Conservation (phyloP, 2,113 vertebrate genomes). For the Gopherus flavomarginatus region DNA sequence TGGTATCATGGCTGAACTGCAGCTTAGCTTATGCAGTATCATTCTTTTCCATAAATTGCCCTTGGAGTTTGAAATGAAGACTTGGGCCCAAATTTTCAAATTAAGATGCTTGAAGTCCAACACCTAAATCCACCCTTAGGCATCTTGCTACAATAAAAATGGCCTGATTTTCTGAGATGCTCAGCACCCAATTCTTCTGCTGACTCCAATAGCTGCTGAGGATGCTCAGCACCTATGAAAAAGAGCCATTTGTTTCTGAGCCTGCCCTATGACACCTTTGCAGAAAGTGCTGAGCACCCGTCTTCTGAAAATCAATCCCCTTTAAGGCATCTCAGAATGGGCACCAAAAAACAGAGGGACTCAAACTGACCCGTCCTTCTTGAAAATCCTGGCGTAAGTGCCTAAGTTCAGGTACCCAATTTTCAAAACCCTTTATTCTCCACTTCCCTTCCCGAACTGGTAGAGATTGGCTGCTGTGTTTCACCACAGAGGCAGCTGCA, state of each 20-base stretch:
- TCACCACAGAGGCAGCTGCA: not conserved
- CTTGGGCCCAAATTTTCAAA: rapidly evolving
- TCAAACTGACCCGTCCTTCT: conserved; percentile 42
- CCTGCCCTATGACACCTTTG: not conserved
- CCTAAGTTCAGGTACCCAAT: conserved; percentile 24
- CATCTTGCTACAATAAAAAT: not conserved
- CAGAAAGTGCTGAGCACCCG: conserved; percentile 12
- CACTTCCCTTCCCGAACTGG: rapidly evolving
- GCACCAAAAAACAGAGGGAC: conserved; percentile 33
- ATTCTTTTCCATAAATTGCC: not conserved
- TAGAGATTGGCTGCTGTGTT: not conserved
- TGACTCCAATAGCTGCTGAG: not conserved
- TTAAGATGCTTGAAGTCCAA: rapidly evolving
- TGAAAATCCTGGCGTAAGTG: not conserved
- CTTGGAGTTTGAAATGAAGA: not conserved
- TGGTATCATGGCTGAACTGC: rapidly evolving
- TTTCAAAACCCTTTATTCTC: not conserved
- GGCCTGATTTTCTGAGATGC: not conserved
- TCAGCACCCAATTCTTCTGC: not conserved
- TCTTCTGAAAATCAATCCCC: conserved; percentile 32
- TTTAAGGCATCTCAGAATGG: conserved; percentile 28
- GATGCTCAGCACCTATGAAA: not conserved
- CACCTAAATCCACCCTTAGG: not conserved
- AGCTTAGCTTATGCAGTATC: not conserved
- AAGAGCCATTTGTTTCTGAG: not conserved